Evolutionary conservation across 2,113 vertebrate species (phyloP).

Genomic region (Vulpes vulpes): DNA sequence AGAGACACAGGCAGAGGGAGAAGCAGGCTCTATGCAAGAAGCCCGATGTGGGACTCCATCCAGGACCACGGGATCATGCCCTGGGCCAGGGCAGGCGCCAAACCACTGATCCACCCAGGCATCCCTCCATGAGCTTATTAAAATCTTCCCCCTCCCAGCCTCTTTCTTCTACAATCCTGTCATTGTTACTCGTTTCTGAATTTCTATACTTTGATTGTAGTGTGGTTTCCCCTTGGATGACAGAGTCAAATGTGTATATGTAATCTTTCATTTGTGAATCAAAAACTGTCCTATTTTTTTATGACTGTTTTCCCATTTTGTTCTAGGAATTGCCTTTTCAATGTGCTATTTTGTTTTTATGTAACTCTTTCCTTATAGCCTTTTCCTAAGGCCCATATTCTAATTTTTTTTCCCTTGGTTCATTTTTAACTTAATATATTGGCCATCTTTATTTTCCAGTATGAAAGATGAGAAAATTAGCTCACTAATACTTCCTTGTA

Average conservation of each 20-base stretch:
- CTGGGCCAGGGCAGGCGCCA: no score
- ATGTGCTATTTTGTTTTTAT: not conserved
- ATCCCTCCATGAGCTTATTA: not conserved
- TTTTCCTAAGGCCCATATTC: not conserved
- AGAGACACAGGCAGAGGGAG: no score
- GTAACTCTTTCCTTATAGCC: not conserved
- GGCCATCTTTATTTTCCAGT: not conserved
- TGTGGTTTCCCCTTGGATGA: not conserved
- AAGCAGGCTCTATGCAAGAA: no score
- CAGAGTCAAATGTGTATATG: not conserved
- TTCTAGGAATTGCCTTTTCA: not conserved
- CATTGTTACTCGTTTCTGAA: not conserved
- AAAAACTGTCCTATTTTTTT: not conserved
- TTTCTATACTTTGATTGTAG: not conserved
- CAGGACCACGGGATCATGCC: no score
- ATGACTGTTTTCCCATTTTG: not conserved
- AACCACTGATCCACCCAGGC: no score
- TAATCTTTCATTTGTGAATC: not conserved
- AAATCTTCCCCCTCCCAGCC: not conserved
- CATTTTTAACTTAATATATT: not conserved
- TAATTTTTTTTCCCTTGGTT: not conserved
- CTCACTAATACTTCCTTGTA: not conserved
- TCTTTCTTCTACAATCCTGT: not conserved
- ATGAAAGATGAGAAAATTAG: not conserved
- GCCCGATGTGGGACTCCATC: no score